A percentile compares a stretch with the other conserved stretches of the same genome.
Conservation (phyloP, 2,113 vertebrate species). For the Xiphophorus hellerii region DNA sequence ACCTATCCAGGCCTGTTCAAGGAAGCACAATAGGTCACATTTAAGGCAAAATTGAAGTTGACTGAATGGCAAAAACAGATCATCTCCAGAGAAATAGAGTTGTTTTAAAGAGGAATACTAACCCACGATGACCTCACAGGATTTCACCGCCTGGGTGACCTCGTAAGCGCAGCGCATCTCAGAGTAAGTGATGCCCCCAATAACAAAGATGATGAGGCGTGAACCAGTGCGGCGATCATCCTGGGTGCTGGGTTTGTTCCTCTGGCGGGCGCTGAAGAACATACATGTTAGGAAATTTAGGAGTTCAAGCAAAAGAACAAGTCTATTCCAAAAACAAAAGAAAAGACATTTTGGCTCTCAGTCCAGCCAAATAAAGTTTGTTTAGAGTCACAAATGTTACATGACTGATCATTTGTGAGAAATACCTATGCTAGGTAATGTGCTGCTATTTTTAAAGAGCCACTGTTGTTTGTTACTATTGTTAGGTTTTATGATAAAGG, state of each 20-base stretch:
- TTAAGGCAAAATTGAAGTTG: not conserved
- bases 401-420: too few species aligned
- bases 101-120: slow-evolving; percentile 47
- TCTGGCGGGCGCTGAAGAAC: slow-evolving; percentile 73
- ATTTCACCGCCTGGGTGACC: slow-evolving; percentile 87
- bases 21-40: too few species aligned
- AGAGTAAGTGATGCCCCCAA: slow-evolving; percentile 91
- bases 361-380: too few species aligned
- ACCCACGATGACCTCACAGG: slow-evolving; percentile 95
- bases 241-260: slow-evolving; percentile 75
- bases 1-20: too few species aligned
- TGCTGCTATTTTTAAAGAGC: too few species aligned
- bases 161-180: slow-evolving; percentile 96
- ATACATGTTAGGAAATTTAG: not conserved
- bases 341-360: not conserved
- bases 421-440: too few species aligned
- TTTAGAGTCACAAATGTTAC: too few species aligned
- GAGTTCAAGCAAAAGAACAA: not conserved
- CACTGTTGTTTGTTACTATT: too few species aligned
- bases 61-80: not conserved
- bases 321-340: not conserved
- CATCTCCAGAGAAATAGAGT: not conserved
- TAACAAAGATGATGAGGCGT: slow-evolving; percentile 91
- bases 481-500: too few species aligned
- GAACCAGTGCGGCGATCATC: slow-evolving; percentile 86